These are phyloP conservation scores for Gobio occitaniae DNA, from an alignment of 2,797 vertebrate genomes.

Conservation along the genomic window DNA sequence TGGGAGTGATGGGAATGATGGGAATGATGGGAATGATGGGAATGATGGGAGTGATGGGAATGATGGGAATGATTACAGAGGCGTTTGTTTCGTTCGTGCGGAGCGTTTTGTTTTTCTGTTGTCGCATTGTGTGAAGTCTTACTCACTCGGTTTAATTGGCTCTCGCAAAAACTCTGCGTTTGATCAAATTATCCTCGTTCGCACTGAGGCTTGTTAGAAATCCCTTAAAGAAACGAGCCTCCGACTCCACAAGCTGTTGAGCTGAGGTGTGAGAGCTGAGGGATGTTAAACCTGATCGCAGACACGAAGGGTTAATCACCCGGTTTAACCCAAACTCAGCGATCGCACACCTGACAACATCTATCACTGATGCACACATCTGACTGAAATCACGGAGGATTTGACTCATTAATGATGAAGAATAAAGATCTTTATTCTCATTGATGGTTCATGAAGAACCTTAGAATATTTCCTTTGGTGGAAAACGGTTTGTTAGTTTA, in stretches of 20 bases:
- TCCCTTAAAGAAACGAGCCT: constrained; percentile 35
- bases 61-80: neutral
- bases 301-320: constrained; percentile 10
- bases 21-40: neutral
- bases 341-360: neutral
- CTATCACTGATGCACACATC: neutral
- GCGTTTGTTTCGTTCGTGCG: constrained; percentile 6
- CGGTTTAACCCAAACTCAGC: constrained; percentile 21
- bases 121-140: constrained; percentile 55
- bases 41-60: too few species aligned
- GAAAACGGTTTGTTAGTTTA: neutral
- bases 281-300: constrained; percentile 6
- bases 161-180: constrained; percentile 43
- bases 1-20: neutral
- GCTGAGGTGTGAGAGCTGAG: constrained; percentile 40
- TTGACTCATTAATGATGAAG: neutral
- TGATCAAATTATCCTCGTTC: constrained; percentile 41
- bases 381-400: too few species aligned
- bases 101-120: constrained; percentile 35
- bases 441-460: too few species aligned
- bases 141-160: constrained; percentile 56
- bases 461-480: too few species aligned
- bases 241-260: constrained; percentile 36
- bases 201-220: constrained; percentile 37
- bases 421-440: too few species aligned